phyloP scores from a whole-genome alignment of 2,113 vertebrate genomes.

The Psettodes erumei region DNA sequence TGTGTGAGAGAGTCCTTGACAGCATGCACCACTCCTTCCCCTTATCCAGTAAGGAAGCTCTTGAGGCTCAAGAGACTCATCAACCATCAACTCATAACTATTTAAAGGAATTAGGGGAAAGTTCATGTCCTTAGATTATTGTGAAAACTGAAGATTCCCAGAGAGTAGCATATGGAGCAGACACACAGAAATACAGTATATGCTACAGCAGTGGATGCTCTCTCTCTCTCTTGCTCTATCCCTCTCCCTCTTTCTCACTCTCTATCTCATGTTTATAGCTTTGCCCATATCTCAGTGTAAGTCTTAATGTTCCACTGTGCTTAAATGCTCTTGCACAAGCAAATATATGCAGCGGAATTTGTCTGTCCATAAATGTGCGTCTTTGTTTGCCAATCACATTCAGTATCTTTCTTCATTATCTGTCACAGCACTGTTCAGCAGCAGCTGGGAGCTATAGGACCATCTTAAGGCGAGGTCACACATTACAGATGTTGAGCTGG shows the following conservation, averaged over 20 bases:
- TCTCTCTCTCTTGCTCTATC: background rate
- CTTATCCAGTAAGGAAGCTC: slow-evolving; percentile 92
- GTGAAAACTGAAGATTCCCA: slow-evolving; percentile 90
- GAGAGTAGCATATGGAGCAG: slow-evolving; percentile 74
- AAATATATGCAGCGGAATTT: background rate
- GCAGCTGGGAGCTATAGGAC: too few species aligned
- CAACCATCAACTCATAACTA: slow-evolving; percentile 90
- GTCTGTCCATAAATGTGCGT: background rate
- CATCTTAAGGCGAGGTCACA: background rate
- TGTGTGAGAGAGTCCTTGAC: slow-evolving; percentile 62
- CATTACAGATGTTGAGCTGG: background rate
- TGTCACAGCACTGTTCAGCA: slow-evolving; percentile 22
- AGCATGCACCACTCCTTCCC: slow-evolving; percentile 81
- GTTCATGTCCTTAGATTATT: slow-evolving; percentile 93
- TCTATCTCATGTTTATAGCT: background rate
- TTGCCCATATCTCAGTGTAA: background rate
- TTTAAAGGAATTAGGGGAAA: slow-evolving; percentile 93
- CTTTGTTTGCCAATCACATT: slow-evolving; percentile 15
- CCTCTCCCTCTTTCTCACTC: too few species aligned
- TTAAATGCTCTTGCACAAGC: slow-evolving; percentile 13
- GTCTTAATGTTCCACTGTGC: background rate
- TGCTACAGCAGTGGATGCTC: background rate
- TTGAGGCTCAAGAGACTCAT: slow-evolving; percentile 89
- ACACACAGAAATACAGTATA: background rate
- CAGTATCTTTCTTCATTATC: background rate